Percentiles rank a stretch among this genome's conserved stretches.
These are phyloP conservation scores for Atta texana DNA, from an alignment of 1,140 invertebrate species.

Conservation along the genomic window DNA sequence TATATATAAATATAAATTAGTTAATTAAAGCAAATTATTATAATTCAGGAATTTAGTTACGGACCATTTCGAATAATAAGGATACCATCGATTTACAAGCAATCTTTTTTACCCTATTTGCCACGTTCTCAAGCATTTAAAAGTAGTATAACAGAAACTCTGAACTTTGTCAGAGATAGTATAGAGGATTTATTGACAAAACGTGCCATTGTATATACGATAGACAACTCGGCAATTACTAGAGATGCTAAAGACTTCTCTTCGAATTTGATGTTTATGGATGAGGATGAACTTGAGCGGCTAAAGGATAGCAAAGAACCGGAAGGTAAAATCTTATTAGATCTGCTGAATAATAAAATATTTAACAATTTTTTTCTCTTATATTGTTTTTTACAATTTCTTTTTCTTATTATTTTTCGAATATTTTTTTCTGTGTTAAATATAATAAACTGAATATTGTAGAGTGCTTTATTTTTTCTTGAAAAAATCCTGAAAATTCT, in stretches of 20 bases:
- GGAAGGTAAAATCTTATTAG: constrained; percentile 47
- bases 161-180: constrained; percentile 81
- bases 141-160: constrained; percentile 77
- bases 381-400: neutral
- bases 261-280: constrained; percentile 78
- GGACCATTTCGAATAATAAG: constrained; percentile 83
- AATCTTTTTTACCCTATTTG: constrained; percentile 80
- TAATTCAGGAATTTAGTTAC: constrained; percentile 81
- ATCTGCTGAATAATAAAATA: neutral
- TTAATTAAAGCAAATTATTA: constrained; percentile 18
- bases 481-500: neutral
- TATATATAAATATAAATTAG: neutral
- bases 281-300: constrained; percentile 81
- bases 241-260: constrained; percentile 74
- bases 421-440: neutral
- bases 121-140: constrained; percentile 73
- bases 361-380: neutral
- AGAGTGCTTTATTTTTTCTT: neutral
- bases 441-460: neutral
- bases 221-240: constrained; percentile 76
- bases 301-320: constrained; percentile 64
- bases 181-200: constrained; percentile 82
- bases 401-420: neutral
- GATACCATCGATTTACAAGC: constrained; percentile 77
- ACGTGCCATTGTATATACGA: constrained; percentile 83